phyloP scores from a whole-genome alignment of 1,140 invertebrate genomes.

The Tetramorium parvispinum region DNA sequence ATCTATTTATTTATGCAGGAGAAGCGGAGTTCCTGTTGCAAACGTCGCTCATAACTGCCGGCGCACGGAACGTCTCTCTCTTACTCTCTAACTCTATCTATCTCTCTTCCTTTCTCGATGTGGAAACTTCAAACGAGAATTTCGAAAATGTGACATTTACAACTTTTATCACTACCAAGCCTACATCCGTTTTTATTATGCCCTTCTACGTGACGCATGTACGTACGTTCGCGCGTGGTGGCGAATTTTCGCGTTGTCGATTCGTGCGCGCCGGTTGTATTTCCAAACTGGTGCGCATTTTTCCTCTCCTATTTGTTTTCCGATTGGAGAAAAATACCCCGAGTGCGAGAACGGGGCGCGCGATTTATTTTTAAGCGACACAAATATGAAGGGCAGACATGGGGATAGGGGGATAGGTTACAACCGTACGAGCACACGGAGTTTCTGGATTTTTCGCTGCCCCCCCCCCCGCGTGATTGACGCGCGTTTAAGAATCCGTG shows the following conservation, averaged over 20 bases:
- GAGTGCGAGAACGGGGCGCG: neutral
- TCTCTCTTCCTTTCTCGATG: too few species aligned
- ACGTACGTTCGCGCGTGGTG: too few species aligned
- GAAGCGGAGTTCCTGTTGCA: neutral
- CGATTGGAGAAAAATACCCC: slow-evolving; percentile 21
- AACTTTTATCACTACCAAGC: neutral
- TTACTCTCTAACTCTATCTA: too few species aligned
- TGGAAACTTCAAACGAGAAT: neutral
- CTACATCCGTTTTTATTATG: slow-evolving; percentile 8
- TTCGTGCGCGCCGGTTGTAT: neutral
- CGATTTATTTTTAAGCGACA: slow-evolving; percentile 44
- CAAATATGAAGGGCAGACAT: neutral
- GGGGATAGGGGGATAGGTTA: neutral
- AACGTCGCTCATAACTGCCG: neutral
- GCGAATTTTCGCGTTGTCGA: slow-evolving; percentile 25
- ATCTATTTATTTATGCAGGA: slow-evolving; percentile 13
- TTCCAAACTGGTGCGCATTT: neutral
- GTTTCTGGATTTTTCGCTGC: neutral
- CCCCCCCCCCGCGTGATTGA: neutral
- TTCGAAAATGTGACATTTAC: neutral
- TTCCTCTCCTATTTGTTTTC: slow-evolving; percentile 21
- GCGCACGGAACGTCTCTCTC: neutral
- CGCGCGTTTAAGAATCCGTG: neutral
- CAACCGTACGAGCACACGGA: neutral
- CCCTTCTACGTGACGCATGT: neutral